These are phyloP conservation scores for Cryptosula pallasiana DNA, from an alignment of 2,888 invertebrate species.

Conservation along the genomic window DNA sequence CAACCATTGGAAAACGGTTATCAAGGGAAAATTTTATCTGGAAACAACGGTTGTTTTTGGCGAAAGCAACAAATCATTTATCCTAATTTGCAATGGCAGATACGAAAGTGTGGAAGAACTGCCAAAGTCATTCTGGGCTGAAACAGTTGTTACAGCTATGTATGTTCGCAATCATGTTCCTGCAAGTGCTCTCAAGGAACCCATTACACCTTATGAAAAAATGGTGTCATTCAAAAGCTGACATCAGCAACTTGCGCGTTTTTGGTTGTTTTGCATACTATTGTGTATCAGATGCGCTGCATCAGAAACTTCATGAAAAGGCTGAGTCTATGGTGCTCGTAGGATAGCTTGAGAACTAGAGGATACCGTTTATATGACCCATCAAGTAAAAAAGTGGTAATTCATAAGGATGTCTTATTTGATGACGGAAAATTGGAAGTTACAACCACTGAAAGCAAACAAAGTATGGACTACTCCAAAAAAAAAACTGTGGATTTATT, in stretches of 20 bases:
- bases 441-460: too few species aligned
- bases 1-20: too few species aligned
- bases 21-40: too few species aligned
- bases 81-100: too few species aligned
- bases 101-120: too few species aligned
- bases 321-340: constrained; percentile 26
- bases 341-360: constrained; percentile 29
- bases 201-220: constrained; percentile 31
- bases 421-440: constrained; percentile 28
- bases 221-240: constrained; percentile 28
- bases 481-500: too few species aligned
- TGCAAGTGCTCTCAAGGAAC: constrained; percentile 27
- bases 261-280: too few species aligned
- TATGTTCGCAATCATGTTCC: constrained; percentile 41
- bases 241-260: constrained; percentile 22
- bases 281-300: constrained; percentile 28
- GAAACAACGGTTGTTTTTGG: too few species aligned
- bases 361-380: constrained; percentile 27
- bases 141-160: constrained; percentile 41
- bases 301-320: constrained; percentile 27
- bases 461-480: too few species aligned
- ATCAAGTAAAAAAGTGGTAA: constrained; percentile 12
- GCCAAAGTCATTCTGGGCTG: constrained; percentile 39
- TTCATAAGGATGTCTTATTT: constrained; percentile 29
- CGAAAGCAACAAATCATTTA: too few species aligned